Base-by-base conservation (phyloP, 2,888 invertebrate genomes). In the Malthinus seriepunctatus region DNA sequence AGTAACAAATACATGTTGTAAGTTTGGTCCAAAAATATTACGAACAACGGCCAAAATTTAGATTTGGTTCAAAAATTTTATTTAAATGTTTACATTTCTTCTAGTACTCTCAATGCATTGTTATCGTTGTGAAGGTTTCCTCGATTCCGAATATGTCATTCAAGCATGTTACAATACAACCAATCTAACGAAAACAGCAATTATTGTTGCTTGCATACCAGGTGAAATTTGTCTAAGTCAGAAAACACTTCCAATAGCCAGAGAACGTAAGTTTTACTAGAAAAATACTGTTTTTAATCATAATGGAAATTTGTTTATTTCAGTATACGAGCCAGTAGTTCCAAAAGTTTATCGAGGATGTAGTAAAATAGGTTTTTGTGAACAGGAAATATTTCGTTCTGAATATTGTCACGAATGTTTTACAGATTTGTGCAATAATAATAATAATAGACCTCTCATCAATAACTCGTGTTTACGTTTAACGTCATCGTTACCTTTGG, bases 381-480 rank as follows among this genome's bases (percentile, higher is more conserved):
- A 42, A 42, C 9, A n/a, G 10, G 11, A 54, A 39, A 46, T 31
- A 14, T 37, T 32, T 10, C 35, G 46, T 15, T 54, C 54, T 9
- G 35, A 46, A 32, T 32, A 48, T 37, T 54, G 54, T 8, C 32
- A 35, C 1, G 47, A 46, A 2, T 54, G 54, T 10, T 0, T 31
- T 32, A 37, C 47, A 4, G 32, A 32, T 46, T 37, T 54, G 10
- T 54, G 54, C 33, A 54, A 54, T 32, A n/a, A n/a, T n/a, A n/a
- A n/a, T n/a, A n/a, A n/a, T n/a, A n/a, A n/a, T n/a, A n/a, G n/a
- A n/a, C n/a, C n/a, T n/a, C n/a, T n/a, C n/a, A n/a, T n/a, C n/a
- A n/a, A n/a, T n/a, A n/a, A n/a, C n/a, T 47, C 47, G 8, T 10
- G 2, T 35, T 2, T 35, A 23, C 23, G 35, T 32, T n/a, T 3